Conservation (phyloP, 2,113 vertebrate species). For the Probosciger aterrimus region DNA sequence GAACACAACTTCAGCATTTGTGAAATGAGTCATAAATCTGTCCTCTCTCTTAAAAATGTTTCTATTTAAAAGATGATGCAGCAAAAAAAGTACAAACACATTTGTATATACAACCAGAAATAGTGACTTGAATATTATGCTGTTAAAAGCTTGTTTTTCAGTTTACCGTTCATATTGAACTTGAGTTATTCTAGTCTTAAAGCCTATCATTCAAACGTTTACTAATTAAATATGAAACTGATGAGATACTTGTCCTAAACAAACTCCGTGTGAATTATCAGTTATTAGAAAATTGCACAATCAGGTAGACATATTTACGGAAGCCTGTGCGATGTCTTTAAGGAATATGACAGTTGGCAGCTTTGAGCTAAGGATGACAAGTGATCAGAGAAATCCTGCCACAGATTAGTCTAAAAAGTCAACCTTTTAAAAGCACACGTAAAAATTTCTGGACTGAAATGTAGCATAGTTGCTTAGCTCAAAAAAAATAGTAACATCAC, state of each 20-base stretch:
- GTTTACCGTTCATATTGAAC: not conserved
- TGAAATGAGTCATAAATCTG: conserved; percentile 1
- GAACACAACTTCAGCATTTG: not conserved
- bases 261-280: not conserved
- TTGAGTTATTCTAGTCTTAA: not conserved
- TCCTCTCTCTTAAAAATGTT: not conserved
- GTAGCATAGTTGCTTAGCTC: not conserved
- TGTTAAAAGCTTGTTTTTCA: not conserved
- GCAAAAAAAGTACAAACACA: not conserved
- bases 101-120: not conserved
- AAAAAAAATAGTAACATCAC: not conserved
- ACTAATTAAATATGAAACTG: not conserved
- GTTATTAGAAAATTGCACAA: not conserved
- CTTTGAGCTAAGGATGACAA: not conserved
- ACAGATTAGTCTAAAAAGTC: not conserved
- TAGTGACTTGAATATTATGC: not conserved
- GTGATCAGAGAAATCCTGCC: not conserved
- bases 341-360: not conserved
- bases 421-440: not conserved
- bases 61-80: not conserved
- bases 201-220: not conserved
- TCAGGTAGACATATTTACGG: not conserved
- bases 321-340: not conserved
- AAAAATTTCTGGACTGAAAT: not conserved
- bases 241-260: not conserved